Conservation (phyloP, 2,888 invertebrate species). For the Podabrus alpinus region DNA sequence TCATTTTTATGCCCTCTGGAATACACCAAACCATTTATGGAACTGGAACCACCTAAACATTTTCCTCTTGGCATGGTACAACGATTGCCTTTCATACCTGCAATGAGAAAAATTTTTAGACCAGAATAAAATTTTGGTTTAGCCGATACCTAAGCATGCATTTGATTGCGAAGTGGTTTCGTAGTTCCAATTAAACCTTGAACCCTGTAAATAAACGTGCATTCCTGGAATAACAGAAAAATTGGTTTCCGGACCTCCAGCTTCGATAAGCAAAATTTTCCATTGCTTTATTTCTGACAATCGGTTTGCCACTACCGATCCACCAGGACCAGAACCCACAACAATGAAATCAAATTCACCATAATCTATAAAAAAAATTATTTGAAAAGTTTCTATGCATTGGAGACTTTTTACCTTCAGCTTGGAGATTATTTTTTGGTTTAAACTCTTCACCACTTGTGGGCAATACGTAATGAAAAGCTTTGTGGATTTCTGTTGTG, state of each 20-base stretch:
- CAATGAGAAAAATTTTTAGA: background rate
- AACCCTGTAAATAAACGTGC: background rate
- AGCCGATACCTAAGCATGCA: slow-evolving; percentile 12
- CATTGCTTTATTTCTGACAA: slow-evolving; percentile 68
- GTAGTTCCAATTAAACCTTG: slow-evolving; percentile 17
- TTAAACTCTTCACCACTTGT: no score
- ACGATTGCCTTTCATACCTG: slow-evolving; percentile 20
- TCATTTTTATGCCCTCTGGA: slow-evolving; percentile 76
- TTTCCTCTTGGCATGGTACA: slow-evolving; percentile 65
- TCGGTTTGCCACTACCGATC: slow-evolving; percentile 67
- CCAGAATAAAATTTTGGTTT: background rate
- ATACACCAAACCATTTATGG: slow-evolving; percentile 81
- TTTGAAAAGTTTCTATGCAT: no score
- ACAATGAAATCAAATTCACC: slow-evolving; percentile 67
- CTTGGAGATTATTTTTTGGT: no score
- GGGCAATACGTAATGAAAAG: no score
- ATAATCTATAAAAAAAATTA: slow-evolving; percentile 1
- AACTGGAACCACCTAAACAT: slow-evolving; percentile 77
- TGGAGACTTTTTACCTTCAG: no score
- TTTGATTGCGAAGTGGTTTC: slow-evolving; percentile 12
- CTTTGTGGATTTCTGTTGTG: no score
- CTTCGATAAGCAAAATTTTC: slow-evolving; percentile 69
- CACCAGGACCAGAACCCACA: slow-evolving; percentile 69
- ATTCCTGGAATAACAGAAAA: slow-evolving; percentile 18
- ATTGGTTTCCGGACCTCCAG: slow-evolving; percentile 51